Conservation (phyloP, 2,113 vertebrate genomes). For the Eudyptes chrysolophus region DNA sequence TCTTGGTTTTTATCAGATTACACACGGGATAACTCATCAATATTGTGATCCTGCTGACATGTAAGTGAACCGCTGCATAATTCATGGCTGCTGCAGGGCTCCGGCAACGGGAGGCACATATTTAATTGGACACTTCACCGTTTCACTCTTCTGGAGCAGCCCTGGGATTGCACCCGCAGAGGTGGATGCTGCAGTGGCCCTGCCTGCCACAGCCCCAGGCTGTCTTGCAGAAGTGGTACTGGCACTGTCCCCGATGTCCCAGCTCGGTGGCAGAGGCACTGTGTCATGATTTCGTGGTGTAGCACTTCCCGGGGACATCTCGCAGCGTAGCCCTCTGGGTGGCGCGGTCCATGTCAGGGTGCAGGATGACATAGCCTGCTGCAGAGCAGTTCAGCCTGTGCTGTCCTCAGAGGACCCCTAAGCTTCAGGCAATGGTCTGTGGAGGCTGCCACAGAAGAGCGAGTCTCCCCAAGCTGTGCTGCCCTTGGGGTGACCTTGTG, state of each 20-base stretch:
- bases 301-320: fast-evolving
- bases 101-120: neutral
- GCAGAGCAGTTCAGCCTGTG: neutral
- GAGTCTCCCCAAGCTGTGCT: neutral
- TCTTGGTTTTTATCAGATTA: constrained; percentile 65
- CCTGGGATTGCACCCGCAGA: fast-evolving
- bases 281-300: neutral
- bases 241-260: fast-evolving
- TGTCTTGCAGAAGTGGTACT: fast-evolving
- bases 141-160: neutral
- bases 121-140: constrained; percentile 41
- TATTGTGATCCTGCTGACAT: constrained; percentile 65
- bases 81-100: constrained; percentile 62
- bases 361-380: no score
- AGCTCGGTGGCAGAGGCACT: neutral
- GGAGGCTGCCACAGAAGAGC: neutral
- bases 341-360: fast-evolving
- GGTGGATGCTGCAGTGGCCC: neutral
- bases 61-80: constrained; percentile 49
- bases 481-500: neutral
- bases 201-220: neutral
- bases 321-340: fast-evolving
- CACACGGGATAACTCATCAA: constrained; percentile 60
- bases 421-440: neutral
- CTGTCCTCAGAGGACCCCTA: neutral